A percentile compares a stretch with the other conserved stretches of the same genome.
phyloP scores from a whole-genome alignment of 2,888 invertebrate genomes.

The Flabesymbios commensalis region DNA sequence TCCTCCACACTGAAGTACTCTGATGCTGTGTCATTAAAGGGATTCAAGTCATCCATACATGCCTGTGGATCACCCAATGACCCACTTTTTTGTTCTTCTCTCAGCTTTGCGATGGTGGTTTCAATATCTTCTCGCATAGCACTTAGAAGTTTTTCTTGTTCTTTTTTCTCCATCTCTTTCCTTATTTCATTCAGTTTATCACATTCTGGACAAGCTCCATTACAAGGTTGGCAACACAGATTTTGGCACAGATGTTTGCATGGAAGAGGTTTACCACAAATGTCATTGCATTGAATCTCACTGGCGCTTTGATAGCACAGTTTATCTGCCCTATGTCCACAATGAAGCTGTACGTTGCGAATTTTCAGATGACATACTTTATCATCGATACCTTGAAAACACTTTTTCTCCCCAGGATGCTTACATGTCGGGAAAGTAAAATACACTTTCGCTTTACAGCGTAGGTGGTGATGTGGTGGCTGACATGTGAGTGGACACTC shows the following conservation, averaged over 20 bases:
- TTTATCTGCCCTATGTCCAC: too few species aligned
- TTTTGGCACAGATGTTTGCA: slow-evolving; percentile 23
- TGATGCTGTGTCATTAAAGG: slow-evolving; percentile 19
- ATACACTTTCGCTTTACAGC: too few species aligned
- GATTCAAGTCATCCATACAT: background rate
- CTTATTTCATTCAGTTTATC: background rate
- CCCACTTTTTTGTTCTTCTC: too few species aligned
- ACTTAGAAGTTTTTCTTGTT: background rate
- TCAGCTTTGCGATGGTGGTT: background rate
- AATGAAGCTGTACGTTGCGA: too few species aligned
- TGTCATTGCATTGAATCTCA: slow-evolving; percentile 13
- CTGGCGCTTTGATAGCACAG: too few species aligned
- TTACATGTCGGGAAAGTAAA: too few species aligned
- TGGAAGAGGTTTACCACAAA: slow-evolving; percentile 6
- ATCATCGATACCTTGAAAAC: too few species aligned
- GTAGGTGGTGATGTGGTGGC: slow-evolving; percentile 9
- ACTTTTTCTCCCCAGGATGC: too few species aligned
- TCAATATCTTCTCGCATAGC: background rate
- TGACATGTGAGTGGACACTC: slow-evolving; percentile 13
- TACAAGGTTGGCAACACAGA: slow-evolving; percentile 16
- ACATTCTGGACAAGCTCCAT: slow-evolving; percentile 12
- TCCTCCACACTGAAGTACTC: slow-evolving; percentile 23
- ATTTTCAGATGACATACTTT: too few species aligned
- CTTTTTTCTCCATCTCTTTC: background rate
- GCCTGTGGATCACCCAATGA: background rate